Conservation (phyloP, 2,888 invertebrate species). For the Athalia circularis region DNA sequence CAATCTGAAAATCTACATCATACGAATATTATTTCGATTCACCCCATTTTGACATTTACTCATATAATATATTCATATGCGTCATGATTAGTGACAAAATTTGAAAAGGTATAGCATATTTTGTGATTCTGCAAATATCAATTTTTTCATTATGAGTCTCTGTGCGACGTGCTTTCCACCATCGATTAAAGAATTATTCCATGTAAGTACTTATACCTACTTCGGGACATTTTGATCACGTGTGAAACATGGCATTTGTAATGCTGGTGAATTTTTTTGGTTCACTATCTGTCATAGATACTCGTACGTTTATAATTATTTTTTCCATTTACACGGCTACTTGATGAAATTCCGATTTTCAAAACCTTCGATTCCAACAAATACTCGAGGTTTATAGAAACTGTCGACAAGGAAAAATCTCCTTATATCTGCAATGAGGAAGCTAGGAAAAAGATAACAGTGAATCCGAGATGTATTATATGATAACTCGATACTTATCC, state of each 20-base stretch:
- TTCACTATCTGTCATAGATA: not conserved
- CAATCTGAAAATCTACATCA: too few species aligned
- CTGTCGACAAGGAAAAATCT: not conserved
- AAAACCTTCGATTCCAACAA: not conserved
- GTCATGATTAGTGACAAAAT: not conserved
- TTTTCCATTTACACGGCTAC: not conserved
- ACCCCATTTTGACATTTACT: not conserved
- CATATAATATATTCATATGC: not conserved
- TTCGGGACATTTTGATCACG: too few species aligned
- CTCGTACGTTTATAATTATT: not conserved
- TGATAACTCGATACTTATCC: too few species aligned
- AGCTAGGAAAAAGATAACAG: too few species aligned
- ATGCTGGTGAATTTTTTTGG: too few species aligned
- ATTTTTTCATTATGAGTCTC: not conserved
- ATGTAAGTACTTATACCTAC: too few species aligned
- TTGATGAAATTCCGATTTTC: not conserved
- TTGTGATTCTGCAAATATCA: not conserved
- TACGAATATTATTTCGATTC: not conserved
- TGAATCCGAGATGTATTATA: too few species aligned
- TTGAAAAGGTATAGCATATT: not conserved
- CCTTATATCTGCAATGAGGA: too few species aligned
- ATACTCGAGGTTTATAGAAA: slow-evolving; percentile 4
- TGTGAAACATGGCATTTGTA: too few species aligned
- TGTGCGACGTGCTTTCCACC: not conserved
- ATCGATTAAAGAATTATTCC: too few species aligned